These are phyloP conservation scores for Propithecus deckenii DNA, from an alignment of 2,797 vertebrate species.

Conservation along the genomic window DNA sequence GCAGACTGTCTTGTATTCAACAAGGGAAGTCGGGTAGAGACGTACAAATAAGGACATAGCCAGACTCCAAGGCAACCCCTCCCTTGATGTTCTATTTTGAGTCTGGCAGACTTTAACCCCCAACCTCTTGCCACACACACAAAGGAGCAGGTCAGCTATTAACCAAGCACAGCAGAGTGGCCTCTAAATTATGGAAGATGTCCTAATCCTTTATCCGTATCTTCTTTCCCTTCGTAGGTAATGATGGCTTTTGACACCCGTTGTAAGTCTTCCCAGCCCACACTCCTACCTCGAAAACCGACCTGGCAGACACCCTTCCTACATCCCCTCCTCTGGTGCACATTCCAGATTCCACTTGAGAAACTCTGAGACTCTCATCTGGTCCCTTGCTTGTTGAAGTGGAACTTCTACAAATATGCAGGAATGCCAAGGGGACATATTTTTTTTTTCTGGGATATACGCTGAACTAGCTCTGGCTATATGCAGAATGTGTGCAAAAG, in stretches of 20 bases:
- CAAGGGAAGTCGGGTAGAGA: background rate
- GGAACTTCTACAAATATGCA: background rate
- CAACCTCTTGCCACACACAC: background rate
- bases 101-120: background rate
- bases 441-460: background rate
- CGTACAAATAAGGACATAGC: background rate
- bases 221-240: background rate
- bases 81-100: background rate
- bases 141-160: background rate
- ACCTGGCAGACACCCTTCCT: background rate
- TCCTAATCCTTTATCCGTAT: background rate
- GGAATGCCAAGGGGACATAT: background rate
- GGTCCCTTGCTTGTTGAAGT: background rate
- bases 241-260: background rate
- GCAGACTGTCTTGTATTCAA: background rate
- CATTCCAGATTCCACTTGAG: background rate
- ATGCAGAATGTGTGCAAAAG: background rate
- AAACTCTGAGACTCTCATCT: background rate
- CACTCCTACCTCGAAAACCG: background rate
- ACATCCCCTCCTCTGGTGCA: fast-evolving
- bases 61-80: background rate
- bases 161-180: background rate
- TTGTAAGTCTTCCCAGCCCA: background rate
- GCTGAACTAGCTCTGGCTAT: background rate
- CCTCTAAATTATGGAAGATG: background rate